Percentiles rank a stretch among this genome's conserved stretches.
These are phyloP conservation scores for Aurelia coerulea DNA, from an alignment of 30 jellyfish, hydroid and myxozoan species.

Conservation along the genomic window DNA sequence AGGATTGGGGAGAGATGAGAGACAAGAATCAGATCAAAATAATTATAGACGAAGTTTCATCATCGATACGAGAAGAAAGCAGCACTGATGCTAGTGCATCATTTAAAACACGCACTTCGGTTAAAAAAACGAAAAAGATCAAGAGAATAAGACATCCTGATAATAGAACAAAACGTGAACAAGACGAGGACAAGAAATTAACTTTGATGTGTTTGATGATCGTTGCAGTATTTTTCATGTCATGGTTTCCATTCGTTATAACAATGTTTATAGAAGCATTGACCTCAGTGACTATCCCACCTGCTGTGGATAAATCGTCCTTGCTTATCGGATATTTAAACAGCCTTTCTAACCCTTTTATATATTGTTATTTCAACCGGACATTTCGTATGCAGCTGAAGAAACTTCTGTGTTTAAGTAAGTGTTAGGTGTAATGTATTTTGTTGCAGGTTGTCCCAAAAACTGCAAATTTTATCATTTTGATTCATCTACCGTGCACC, in stretches of 20 bases:
- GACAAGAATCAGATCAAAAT: too few species aligned
- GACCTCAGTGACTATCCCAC: not conserved
- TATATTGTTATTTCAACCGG: slow-evolving; percentile 36
- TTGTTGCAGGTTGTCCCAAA: too few species aligned
- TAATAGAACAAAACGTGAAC: not conserved
- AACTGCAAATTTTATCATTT: too few species aligned
- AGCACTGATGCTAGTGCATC: too few species aligned
- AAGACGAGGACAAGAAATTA: slow-evolving; percentile 21
- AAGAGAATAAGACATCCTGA: too few species aligned
- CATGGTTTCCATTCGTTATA: slow-evolving; percentile 64
- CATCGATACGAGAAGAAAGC: too few species aligned
- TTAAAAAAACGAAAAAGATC: too few species aligned
- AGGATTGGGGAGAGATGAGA: too few species aligned
- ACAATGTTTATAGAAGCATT: slow-evolving; percentile 45
- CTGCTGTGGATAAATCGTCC: slow-evolving; percentile 21
- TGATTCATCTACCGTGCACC: too few species aligned
- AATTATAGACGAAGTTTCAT: too few species aligned
- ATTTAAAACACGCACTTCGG: too few species aligned
- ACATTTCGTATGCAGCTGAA: slow-evolving; percentile 23
- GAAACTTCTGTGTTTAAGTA: not conserved
- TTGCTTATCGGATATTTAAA: slow-evolving; percentile 33
- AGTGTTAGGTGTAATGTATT: too few species aligned
- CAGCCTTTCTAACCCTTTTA: slow-evolving; percentile 54
- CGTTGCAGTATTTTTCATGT: slow-evolving; percentile 33
- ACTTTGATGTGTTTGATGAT: slow-evolving; percentile 53